Evolutionary conservation across 1,140 invertebrate genomes (phyloP).

Genomic region (Drosophila auraria): DNA sequence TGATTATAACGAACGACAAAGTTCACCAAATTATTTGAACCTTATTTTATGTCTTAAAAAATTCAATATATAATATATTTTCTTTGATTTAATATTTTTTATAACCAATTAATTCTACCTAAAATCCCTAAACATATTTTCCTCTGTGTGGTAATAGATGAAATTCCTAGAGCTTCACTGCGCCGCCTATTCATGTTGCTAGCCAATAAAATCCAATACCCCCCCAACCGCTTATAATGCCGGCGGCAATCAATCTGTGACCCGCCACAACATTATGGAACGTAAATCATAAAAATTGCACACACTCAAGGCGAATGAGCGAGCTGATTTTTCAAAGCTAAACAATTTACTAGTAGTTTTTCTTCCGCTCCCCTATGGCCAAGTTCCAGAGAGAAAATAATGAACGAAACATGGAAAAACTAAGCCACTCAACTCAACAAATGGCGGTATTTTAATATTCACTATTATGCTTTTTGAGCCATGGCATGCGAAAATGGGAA

Average conservation of each 20-base stretch:
- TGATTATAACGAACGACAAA: no score
- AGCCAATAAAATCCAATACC: slow-evolving; percentile 25
- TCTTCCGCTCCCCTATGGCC: slow-evolving; percentile 3
- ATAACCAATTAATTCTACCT: no score
- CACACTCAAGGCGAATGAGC: slow-evolving; percentile 23
- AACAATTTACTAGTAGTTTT: slow-evolving; percentile 26
- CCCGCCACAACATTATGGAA: slow-evolving; percentile 33
- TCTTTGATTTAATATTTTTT: no score
- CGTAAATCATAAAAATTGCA: slow-evolving; percentile 43
- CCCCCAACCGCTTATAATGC: slow-evolving; percentile 1
- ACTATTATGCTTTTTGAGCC: slow-evolving; percentile 11
- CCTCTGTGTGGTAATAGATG: background rate
- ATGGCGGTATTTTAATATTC: slow-evolving; percentile 45
- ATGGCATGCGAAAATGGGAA: background rate
- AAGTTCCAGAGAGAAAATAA: slow-evolving; percentile 1
- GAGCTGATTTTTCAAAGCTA: slow-evolving; percentile 36
- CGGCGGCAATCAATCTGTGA: slow-evolving; percentile 45
- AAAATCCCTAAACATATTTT: background rate
- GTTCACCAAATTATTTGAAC: no score
- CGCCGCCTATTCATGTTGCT: slow-evolving; percentile 31
- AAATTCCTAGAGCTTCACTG: slow-evolving; percentile 2
- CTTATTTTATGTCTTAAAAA: background rate
- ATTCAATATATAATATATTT: background rate
- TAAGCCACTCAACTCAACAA: slow-evolving; percentile 27
- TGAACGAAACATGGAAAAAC: slow-evolving; percentile 30